Evolutionary conservation across 2,888 invertebrate genomes (phyloP), one percentile per base, ranked within the genome.

Genomic region (Drosophila peninsularis): DNA sequence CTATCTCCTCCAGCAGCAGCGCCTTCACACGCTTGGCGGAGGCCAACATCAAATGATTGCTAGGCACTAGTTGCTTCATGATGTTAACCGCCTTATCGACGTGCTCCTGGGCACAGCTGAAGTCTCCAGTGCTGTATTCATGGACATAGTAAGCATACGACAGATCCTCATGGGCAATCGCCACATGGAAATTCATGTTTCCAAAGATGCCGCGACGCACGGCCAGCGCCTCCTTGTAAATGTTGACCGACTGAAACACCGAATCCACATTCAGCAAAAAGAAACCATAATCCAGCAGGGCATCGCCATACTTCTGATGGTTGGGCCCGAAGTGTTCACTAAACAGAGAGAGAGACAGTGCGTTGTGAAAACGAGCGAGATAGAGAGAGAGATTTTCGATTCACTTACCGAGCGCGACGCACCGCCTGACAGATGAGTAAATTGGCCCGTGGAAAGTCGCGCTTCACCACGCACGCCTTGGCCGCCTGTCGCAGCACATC

Each of bases 1-100:
- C 98, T 57, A 98, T 97, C 93, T 98, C 98, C 92, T 98, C 98
- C 37, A 98, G 92, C 57, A 98, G 97, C 67, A 98, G 93, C 2
- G 98, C 98, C 93, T 98, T 97, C 1, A 98, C 97, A 74, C 98
- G 95, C 91, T 97, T 97, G 0, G 97, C 97, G 4, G 97, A 97
- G 2, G 98, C 97, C 76, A 98, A 93, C 92, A 97, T 94, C 62
- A 98, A 92, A 91, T 98, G 98, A 87, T 98, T 96, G 6, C 94
- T 93, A 0, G 97, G 97, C 67, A 98, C 94, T 64, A 98, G 93
- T 81, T 95, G 94, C 91, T 95, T 95, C 93, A 98, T 95, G 68
- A 97, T 97, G 47, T 94, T 93, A 57, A 98, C 97, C 30, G 98
- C 97, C 80, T 95, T 94, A 90, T 97, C 96, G 36, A 96, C 96